Evolutionary conservation across 2,797 vertebrate species (phyloP).

Genomic region (Luscinia luscinia): DNA sequence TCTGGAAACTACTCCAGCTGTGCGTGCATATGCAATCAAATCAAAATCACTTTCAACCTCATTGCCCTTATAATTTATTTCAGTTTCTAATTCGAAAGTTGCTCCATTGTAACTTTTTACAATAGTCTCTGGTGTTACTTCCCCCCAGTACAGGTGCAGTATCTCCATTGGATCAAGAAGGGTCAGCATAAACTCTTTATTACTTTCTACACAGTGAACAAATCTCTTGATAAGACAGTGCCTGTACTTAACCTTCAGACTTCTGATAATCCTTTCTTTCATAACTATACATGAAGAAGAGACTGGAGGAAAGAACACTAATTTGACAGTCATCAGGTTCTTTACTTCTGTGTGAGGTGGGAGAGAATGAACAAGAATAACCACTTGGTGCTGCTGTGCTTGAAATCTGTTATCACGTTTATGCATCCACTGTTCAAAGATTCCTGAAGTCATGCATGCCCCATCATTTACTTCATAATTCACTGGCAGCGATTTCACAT

Average conservation of each 20-base stretch:
- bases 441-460: constrained; percentile 64
- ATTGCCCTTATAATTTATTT: neutral
- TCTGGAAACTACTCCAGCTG: constrained; percentile 71
- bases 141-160: constrained; percentile 71
- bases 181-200: constrained; percentile 72
- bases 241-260: constrained; percentile 76
- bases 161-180: constrained; percentile 72
- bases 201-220: constrained; percentile 69
- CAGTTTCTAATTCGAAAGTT: constrained; percentile 56
- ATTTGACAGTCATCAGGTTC: constrained; percentile 65
- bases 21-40: constrained; percentile 51
- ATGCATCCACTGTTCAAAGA: constrained; percentile 75
- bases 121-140: constrained; percentile 56
- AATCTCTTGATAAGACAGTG: constrained; percentile 70
- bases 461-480: constrained; percentile 67
- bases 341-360: constrained; percentile 70
- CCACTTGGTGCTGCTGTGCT: constrained; percentile 64
- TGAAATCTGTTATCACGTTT: constrained; percentile 75
- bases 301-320: constrained; percentile 67
- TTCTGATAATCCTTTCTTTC: constrained; percentile 69
- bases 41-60: constrained; percentile 38
- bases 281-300: constrained; percentile 34
- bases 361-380: constrained; percentile 69
- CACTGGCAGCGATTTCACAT: constrained; percentile 59
- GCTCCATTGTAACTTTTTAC: constrained; percentile 54